These are phyloP conservation scores for Pao palembangensis DNA, from an alignment of 2,113 vertebrate species.

Conservation along the genomic window DNA sequence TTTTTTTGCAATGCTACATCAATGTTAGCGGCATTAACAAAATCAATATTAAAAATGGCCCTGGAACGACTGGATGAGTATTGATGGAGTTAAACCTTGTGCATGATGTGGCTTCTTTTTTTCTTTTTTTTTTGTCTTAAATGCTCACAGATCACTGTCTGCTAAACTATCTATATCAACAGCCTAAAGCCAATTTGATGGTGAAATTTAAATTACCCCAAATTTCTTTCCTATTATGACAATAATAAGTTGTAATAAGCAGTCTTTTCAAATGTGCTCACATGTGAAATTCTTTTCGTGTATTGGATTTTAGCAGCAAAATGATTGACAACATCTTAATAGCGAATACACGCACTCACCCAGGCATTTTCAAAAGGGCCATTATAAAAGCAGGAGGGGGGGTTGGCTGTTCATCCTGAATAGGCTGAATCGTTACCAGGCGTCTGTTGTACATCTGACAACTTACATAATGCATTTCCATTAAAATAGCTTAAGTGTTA, in stretches of 20 bases:
- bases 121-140: conserved; percentile 63
- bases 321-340: conserved; percentile 69
- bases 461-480: conserved; percentile 80
- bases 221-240: neutral
- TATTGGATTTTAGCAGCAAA: conserved; percentile 53
- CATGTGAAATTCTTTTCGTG: conserved; percentile 40
- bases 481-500: conserved; percentile 80
- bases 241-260: conserved; percentile 21
- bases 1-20: conserved; percentile 23
- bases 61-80: conserved; percentile 89
- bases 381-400: conserved; percentile 64
- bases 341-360: conserved; percentile 65
- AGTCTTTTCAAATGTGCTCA: conserved; percentile 19
- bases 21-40: conserved; percentile 8
- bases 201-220: conserved; percentile 15
- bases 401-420: conserved; percentile 69
- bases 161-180: conserved; percentile 22
- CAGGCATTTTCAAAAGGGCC: conserved; percentile 66
- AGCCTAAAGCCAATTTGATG: conserved; percentile 2
- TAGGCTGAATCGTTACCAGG: conserved; percentile 68
- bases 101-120: conserved; percentile 84
- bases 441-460: conserved; percentile 64
- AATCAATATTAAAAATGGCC: neutral
- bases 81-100: conserved; percentile 91
- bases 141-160: conserved; percentile 21